These are phyloP conservation scores for Spizella passerina DNA, from an alignment of 2,797 vertebrate genomes.

Conservation along the genomic window DNA sequence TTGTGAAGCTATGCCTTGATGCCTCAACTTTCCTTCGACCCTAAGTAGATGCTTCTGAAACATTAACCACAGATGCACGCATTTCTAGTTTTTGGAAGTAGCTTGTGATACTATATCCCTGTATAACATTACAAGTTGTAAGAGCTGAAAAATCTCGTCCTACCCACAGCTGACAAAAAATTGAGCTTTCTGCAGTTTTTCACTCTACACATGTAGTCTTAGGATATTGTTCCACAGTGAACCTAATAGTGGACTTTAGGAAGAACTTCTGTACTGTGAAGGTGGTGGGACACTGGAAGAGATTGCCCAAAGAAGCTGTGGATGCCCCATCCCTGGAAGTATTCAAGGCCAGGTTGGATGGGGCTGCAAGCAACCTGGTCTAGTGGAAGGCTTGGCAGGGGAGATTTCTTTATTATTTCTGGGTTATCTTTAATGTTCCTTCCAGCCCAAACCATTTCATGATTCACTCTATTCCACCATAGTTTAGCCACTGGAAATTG, in stretches of 20 bases:
- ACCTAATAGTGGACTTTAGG: not conserved
- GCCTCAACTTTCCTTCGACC: not conserved
- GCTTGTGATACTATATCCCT: accelerated
- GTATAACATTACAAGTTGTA: not conserved
- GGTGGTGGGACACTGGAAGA: not conserved
- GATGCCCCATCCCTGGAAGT: not conserved
- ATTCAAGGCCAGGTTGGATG: not conserved
- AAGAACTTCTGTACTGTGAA: not conserved
- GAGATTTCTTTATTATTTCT: not conserved
- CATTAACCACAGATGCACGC: no score
- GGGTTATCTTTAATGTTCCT: not conserved
- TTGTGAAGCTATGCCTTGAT: not conserved
- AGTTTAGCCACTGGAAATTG: not conserved
- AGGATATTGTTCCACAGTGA: not conserved
- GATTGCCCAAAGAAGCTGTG: not conserved
- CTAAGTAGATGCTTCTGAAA: not conserved
- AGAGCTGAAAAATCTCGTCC: not conserved
- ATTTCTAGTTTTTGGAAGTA: not conserved
- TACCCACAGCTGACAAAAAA: not conserved
- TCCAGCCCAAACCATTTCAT: not conserved
- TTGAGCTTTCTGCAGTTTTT: not conserved
- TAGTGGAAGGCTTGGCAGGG: not conserved
- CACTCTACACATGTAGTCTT: no score
- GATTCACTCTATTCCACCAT: not conserved
- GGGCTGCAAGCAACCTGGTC: not conserved